Evolutionary conservation across 2,888 invertebrate genomes (phyloP).

Genomic region (Phytoseiulus persimilis): DNA sequence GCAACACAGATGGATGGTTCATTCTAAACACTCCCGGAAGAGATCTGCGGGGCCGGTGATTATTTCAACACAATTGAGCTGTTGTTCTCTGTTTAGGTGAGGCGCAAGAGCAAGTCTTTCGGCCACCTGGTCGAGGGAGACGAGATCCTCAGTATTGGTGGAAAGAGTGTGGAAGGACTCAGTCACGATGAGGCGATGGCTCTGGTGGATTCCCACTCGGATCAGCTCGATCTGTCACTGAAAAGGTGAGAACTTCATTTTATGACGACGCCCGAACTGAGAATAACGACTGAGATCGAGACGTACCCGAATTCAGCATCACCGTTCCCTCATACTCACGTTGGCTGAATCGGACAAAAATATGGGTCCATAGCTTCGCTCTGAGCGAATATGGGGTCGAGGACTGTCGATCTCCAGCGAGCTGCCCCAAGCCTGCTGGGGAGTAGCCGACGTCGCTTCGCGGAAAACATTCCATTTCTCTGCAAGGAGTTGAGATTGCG

Average conservation of each 20-base stretch:
- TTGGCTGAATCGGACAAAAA: too few species aligned
- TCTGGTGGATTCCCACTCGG: constrained; percentile 43
- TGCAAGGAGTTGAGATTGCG: too few species aligned
- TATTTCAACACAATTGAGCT: background rate
- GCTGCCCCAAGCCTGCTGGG: too few species aligned
- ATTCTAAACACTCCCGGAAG: background rate
- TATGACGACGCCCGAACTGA: background rate
- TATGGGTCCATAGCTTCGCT: too few species aligned
- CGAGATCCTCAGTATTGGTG: constrained; percentile 44
- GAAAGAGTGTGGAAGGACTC: constrained; percentile 42
- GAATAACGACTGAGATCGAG: too few species aligned
- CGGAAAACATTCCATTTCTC: too few species aligned
- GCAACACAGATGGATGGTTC: background rate
- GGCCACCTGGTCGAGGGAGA: constrained; percentile 44
- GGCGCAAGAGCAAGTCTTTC: constrained; percentile 45
- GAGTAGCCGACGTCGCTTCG: too few species aligned
- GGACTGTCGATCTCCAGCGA: too few species aligned
- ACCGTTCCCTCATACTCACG: too few species aligned
- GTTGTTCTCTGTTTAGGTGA: constrained; percentile 42
- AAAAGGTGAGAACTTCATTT: constrained; percentile 41
- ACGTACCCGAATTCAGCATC: too few species aligned
- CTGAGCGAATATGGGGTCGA: too few species aligned
- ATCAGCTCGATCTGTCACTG: constrained; percentile 43
- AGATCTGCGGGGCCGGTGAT: background rate
- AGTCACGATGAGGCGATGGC: constrained; percentile 46